Percentiles rank a stretch among this genome's conserved stretches.
Conservation (phyloP, 2,888 invertebrate species). For the Diadromus collaris region DNA sequence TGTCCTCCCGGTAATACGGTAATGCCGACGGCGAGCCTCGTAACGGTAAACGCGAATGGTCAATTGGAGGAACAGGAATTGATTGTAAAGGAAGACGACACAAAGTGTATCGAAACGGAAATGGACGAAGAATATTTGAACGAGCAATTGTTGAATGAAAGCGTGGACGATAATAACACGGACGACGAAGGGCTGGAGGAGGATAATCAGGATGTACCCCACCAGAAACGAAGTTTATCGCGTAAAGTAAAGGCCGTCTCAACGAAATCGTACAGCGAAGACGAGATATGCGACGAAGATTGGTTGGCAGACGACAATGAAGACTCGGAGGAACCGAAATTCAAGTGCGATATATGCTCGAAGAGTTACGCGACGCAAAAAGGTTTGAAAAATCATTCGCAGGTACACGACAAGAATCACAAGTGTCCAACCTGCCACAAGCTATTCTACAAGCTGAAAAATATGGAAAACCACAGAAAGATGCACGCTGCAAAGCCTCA, state of each 20-base stretch:
- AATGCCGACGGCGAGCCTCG: conserved; percentile 42
- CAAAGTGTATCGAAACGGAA: conserved; percentile 45
- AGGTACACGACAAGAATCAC: conserved; percentile 76
- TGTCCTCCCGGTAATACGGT: conserved; percentile 49
- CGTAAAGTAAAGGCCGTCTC: conserved; percentile 71
- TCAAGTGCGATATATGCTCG: conserved; percentile 74
- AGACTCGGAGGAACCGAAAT: conserved; percentile 69
- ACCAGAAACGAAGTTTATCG: conserved; percentile 69
- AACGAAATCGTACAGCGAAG: conserved; percentile 70
- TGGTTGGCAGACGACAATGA: conserved; percentile 63
- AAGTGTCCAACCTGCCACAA: conserved; percentile 75
- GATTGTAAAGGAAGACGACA: conserved; percentile 43
- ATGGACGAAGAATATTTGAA: conserved; percentile 60
- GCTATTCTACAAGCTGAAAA: conserved; percentile 74
- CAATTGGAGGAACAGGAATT: conserved; percentile 59
- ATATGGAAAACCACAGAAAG: conserved; percentile 75
- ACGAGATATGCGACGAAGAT: conserved; percentile 63
- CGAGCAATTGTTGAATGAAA: conserved; percentile 59
- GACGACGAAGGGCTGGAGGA: conserved; percentile 33
- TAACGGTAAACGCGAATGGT: conserved; percentile 56
- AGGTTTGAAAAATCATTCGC: conserved; percentile 75
- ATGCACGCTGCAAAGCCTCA: conserved; percentile 74
- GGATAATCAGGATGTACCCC: conserved; percentile 36
- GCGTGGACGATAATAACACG: conserved; percentile 33
- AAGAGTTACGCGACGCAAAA: conserved; percentile 76